Base-by-base conservation (phyloP, 2,797 vertebrate genomes). In the Phoxinus dragarum region DNA sequence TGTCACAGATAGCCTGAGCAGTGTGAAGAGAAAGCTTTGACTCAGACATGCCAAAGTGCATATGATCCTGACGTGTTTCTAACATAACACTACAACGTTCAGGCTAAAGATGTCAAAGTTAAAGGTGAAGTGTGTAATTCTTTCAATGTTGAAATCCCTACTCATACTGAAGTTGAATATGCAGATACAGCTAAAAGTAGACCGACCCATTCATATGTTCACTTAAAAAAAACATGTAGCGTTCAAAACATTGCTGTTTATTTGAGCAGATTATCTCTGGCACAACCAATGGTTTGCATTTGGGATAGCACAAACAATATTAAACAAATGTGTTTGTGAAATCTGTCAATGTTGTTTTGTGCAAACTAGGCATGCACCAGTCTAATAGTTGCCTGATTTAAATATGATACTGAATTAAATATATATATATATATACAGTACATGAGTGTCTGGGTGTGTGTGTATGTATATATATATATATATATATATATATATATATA, bases 61-160 rank as follows among this genome's bases (percentile, higher is more conserved):
- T 11, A 64, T 31, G 54, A 68, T 27, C 47, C 14, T 14, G 4
- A 38, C 5, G 8, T 54, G 64, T 69, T 19, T 56, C 34, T 40
- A 71, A 56, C 42, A 81, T 71, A 71, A 69, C 34, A 68, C 11
- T 47, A 38, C 31, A 80, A 68, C 4, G 7, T 68, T 7, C 6
- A 54, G 47, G 23, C 49, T 56, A 66, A 66, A 61, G 66, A 66
- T 80, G 6, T 80, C 36, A 66, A 47, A 80, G 40, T 80, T 80
- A 66, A 80, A 79, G 59, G 40, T 47, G 77, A 80, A 64, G 44
- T 36, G 38, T 64, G 16, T 40, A 17, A n/a, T 59, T 77, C 34
- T 77, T 59, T 5, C 34, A 40, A 40, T 56, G 6, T 31, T 17
- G 14, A 59, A 78, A 31, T 10, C 31, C 36, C n/a, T 78, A 61